Evolutionary conservation across 2,888 invertebrate species (phyloP).

Genomic region (Drosophila diplacantha): DNA sequence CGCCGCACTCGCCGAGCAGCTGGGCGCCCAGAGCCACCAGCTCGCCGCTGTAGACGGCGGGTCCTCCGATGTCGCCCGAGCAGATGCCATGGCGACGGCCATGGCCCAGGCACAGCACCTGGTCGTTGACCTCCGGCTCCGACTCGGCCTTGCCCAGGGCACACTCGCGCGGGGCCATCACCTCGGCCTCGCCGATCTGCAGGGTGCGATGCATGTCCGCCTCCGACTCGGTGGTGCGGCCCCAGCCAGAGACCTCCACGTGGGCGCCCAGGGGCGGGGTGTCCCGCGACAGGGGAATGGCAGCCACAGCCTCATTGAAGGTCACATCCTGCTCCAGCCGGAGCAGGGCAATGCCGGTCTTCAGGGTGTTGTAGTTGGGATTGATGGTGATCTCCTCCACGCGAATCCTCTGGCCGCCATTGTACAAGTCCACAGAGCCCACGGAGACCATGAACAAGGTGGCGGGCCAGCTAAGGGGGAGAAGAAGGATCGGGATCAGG

Average conservation of each 20-base stretch:
- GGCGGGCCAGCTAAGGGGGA: slow-evolving; percentile 60
- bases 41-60: slow-evolving; percentile 60
- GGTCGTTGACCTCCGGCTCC: slow-evolving; percentile 31
- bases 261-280: slow-evolving; percentile 45
- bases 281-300: slow-evolving; percentile 51
- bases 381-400: slow-evolving; percentile 59
- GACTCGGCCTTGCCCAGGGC: slow-evolving; percentile 9
- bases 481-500: too few species aligned
- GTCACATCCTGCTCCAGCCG: slow-evolving; percentile 48
- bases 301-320: slow-evolving; percentile 52
- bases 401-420: slow-evolving; percentile 63
- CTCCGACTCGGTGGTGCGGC: slow-evolving; percentile 51
- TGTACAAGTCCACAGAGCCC: slow-evolving; percentile 69
- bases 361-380: slow-evolving; percentile 54
- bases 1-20: slow-evolving; percentile 66
- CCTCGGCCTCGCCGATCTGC: slow-evolving; percentile 50
- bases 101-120: slow-evolving; percentile 71
- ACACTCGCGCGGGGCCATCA: slow-evolving; percentile 45
- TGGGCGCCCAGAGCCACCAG: slow-evolving; percentile 71
- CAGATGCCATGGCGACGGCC: slow-evolving; percentile 69
- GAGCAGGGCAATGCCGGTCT: slow-evolving; percentile 70
- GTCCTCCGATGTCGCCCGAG: slow-evolving; percentile 74
- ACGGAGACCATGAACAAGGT: slow-evolving; percentile 67
- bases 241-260: slow-evolving; percentile 73
- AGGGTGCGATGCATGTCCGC: slow-evolving; percentile 52